phyloP scores from a whole-genome alignment of 53 echinoderm and acorn worm species.

The Paracentrotus lividus region DNA sequence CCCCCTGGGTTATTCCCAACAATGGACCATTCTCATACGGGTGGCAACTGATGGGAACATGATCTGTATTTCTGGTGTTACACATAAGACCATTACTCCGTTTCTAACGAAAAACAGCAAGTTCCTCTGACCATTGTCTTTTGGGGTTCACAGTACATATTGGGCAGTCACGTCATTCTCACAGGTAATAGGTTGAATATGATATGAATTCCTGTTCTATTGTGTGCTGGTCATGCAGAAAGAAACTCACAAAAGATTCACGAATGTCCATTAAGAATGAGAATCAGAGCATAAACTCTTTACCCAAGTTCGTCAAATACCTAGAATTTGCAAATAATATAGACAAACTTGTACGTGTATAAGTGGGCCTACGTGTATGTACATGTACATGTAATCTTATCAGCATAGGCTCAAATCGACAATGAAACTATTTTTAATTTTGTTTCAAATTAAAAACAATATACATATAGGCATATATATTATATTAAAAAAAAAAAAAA shows the following conservation, averaged over 20 bases:
- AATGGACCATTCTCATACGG: constrained; percentile 44
- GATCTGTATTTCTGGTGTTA: neutral
- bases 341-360: neutral
- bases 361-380: neutral
- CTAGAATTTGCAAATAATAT: too few relatives aligned
- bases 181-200: neutral
- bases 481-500: too few relatives aligned
- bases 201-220: constrained; percentile 24
- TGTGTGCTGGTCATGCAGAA: constrained; percentile 23
- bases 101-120: constrained; percentile 38
- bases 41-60: constrained; percentile 43
- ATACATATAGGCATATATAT: too few relatives aligned
- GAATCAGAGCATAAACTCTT: constrained; percentile 38
- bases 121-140: constrained; percentile 21
- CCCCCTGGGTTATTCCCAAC: constrained; percentile 11
- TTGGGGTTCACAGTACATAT: neutral
- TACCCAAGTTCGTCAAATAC: neutral
- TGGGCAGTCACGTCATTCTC: neutral
- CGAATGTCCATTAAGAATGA: neutral
- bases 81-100: neutral
- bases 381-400: neutral
- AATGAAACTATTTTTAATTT: too few relatives aligned
- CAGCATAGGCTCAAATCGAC: neutral
- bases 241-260: neutral
- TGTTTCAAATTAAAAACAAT: too few relatives aligned